Evolutionary conservation across 1,140 invertebrate species (phyloP).

Genomic region (Leptinotarsa texana): DNA sequence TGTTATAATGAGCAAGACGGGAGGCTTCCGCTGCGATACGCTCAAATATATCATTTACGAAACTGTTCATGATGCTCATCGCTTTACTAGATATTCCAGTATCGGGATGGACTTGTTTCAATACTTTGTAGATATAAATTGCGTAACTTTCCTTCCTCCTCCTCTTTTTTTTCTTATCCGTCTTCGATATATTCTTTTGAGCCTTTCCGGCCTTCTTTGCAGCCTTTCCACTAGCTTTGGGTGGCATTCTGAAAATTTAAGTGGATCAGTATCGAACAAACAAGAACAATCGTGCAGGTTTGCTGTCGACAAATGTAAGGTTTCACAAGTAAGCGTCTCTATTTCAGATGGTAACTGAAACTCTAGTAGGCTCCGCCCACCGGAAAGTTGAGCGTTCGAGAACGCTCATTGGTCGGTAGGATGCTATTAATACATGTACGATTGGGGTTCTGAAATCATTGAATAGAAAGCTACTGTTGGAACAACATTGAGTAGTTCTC

Average conservation of each 20-base stretch:
- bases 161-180: constrained; percentile 62
- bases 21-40: constrained; percentile 72
- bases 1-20: constrained; percentile 73
- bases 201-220: constrained; percentile 62
- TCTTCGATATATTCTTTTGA: constrained; percentile 61
- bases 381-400: no score
- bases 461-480: no score
- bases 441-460: no score
- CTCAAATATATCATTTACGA: constrained; percentile 68
- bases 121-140: constrained; percentile 72
- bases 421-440: no score
- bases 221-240: constrained; percentile 59
- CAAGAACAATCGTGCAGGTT: no score
- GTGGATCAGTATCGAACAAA: no score
- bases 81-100: constrained; percentile 69
- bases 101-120: constrained; percentile 72
- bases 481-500: no score
- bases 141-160: constrained; percentile 70
- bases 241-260: constrained; percentile 48
- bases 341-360: no score
- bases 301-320: no score
- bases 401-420: no score
- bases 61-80: constrained; percentile 63
- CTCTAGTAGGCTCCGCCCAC: no score
- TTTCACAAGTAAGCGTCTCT: no score